Base-by-base conservation (phyloP, 2,888 invertebrate species). In the Calephelis perditalis region DNA sequence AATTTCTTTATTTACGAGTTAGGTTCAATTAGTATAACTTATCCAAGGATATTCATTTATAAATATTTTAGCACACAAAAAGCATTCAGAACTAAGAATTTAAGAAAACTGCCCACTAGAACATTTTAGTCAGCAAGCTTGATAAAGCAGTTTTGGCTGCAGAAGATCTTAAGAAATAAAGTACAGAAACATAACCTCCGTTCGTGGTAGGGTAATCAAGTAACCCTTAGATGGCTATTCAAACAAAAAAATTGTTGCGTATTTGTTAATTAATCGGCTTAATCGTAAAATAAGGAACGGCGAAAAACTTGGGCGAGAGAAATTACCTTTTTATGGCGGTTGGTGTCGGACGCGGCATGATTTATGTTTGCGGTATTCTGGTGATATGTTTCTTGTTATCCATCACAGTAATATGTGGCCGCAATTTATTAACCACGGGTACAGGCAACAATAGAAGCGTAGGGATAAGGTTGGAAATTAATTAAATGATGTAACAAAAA, bases 251-350 rank as follows among this genome's bases (percentile, higher is more conserved):
- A 58, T 62, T 58, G 56, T 62, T 61, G 62, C 59, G 63, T 60
- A 62, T 60, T 55, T 49, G 55, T 62, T 66, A 66, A 67, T 63
- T 66, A 62, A 61, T 63, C 35, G 46, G 55, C 62, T 62, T 62
- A 63, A 65, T 64, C 62, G 52, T 45, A 68, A 69, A 69, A 68
- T 69, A 71, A 67, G 64, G 63, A 58, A 72, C 63, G 64, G 65
- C 57, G 62, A 57, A 62, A 63, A 70, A 75, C 73, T 71, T 40
- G 69, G 60, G 65, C 68, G 69, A 67, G 69, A 69, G 70, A 71
- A 76, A 79, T 79, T 77, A 73, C 76, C 79, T 79, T 81, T 77
- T 73, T 75, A 74, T 74, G 73, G 75, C 70, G 68, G 66, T 67
- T 69, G 68, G 49, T 49, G 49, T 26, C 49, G 9, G 26, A 49